Evolutionary conservation across 30 jellyfish, hydroid and myxozoan species (phyloP).

Genomic region (Aurelia coerulea): DNA sequence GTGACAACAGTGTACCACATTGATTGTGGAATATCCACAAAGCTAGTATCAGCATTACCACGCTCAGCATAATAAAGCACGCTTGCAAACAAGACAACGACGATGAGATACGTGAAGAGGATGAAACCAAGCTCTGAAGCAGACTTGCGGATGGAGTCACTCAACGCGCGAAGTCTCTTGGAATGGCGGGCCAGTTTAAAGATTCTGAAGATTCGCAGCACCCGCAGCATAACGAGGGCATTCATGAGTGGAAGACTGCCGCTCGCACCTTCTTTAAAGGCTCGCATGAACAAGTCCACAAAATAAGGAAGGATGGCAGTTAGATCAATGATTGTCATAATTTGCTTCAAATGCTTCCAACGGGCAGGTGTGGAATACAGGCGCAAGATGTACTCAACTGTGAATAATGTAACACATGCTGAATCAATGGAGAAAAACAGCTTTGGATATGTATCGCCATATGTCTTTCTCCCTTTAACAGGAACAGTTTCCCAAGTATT

Average conservation of each 20-base stretch:
- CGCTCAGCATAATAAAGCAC: slow-evolving; percentile 93
- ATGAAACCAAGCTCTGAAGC: slow-evolving; percentile 95
- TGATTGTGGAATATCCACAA: slow-evolving; percentile 93
- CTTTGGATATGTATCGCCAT: slow-evolving; percentile 81
- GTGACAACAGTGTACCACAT: slow-evolving; percentile 99
- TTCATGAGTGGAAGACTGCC: slow-evolving; percentile 75
- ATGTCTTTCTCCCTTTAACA: slow-evolving; percentile 42
- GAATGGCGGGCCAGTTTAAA: slow-evolving; percentile 97
- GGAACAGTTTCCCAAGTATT: slow-evolving; percentile 97
- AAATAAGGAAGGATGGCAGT: slow-evolving; percentile 94
- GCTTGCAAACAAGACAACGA: slow-evolving; percentile 92
- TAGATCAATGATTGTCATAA: slow-evolving; percentile 84
- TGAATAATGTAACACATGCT: slow-evolving; percentile 85
- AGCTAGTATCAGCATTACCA: slow-evolving; percentile 38
- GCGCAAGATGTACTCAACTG: slow-evolving; percentile 81
- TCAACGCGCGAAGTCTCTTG: slow-evolving; percentile 82
- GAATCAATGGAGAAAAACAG: slow-evolving; percentile 87
- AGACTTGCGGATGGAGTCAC: slow-evolving; percentile 85
- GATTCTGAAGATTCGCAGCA: slow-evolving; percentile 80
- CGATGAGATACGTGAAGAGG: slow-evolving; percentile 87
- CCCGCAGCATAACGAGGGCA: slow-evolving; percentile 82
- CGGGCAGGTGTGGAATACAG: slow-evolving; percentile 91
- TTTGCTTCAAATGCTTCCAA: slow-evolving; percentile 66
- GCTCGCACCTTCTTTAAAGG: slow-evolving; percentile 23
- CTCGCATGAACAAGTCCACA: slow-evolving; percentile 65